phyloP scores from a whole-genome alignment of 2,888 invertebrate species.

The Phrixothrix hirtus region DNA sequence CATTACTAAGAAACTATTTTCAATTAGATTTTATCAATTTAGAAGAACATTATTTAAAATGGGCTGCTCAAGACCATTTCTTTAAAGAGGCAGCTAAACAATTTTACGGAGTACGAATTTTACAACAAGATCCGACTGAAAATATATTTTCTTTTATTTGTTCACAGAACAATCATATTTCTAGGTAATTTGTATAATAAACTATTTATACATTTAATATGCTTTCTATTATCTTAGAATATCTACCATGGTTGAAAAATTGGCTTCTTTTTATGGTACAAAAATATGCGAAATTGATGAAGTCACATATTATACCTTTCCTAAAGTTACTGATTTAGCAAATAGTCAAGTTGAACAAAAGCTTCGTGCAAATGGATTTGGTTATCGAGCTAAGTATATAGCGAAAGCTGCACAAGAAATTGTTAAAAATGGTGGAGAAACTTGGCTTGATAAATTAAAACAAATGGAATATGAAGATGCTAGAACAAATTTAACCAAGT shows the following conservation, averaged over 20 bases:
- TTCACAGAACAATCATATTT: constrained; percentile 95
- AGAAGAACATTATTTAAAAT: constrained; percentile 69
- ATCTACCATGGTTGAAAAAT: constrained; percentile 85
- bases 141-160: constrained; percentile 96
- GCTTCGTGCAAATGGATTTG: constrained; percentile 76
- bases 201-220: background rate
- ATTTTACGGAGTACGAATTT: constrained; percentile 85
- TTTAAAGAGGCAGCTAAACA: constrained; percentile 71
- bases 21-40: constrained; percentile 71
- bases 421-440: constrained; percentile 66
- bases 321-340: constrained; percentile 68
- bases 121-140: constrained; percentile 89
- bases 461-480: constrained; percentile 73
- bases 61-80: constrained; percentile 74
- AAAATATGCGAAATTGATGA: constrained; percentile 71
- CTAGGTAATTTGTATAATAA: constrained; percentile 61
- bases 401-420: constrained; percentile 73
- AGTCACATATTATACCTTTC: constrained; percentile 76
- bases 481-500: constrained; percentile 70
- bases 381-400: constrained; percentile 88
- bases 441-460: constrained; percentile 75
- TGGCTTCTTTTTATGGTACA: constrained; percentile 80
- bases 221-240: constrained; percentile 63
- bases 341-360: constrained; percentile 67
- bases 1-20: constrained; percentile 71